Conservation (phyloP, 2,113 vertebrate genomes). For the Zosterops hypoxanthus region DNA sequence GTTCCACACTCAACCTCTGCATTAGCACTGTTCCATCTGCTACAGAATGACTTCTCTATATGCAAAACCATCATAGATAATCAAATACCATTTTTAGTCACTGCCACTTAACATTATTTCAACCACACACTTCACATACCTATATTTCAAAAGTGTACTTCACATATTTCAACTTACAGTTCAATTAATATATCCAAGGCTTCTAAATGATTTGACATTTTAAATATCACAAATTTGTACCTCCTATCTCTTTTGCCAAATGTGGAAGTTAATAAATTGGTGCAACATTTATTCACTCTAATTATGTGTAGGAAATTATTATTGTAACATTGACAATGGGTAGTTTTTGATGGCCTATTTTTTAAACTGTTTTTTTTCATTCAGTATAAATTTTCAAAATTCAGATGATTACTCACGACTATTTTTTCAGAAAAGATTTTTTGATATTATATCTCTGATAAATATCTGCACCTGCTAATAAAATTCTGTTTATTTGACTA, state of each 20-base stretch:
- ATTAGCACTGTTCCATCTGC: not conserved
- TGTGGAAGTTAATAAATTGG: not conserved
- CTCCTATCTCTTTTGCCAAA: not conserved
- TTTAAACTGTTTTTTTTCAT: not conserved
- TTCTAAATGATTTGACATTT: not conserved
- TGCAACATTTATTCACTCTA: not conserved
- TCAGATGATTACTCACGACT: not conserved
- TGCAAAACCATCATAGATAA: not conserved
- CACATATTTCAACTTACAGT: not conserved
- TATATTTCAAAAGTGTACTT: not conserved
- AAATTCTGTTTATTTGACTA: not conserved
- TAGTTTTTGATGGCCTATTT: not conserved
- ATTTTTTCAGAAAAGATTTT: not conserved
- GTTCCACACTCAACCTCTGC: not conserved
- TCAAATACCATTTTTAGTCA: not conserved
- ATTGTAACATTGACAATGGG: not conserved
- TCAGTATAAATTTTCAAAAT: not conserved
- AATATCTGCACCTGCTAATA: not conserved
- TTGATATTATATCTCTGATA: not conserved
- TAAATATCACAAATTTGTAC: not conserved
- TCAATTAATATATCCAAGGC: not conserved
- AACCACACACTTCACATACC: not conserved
- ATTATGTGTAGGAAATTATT: not conserved
- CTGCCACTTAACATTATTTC: not conserved
- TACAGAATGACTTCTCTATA: not conserved